Evolutionary conservation across 1,140 invertebrate species (phyloP).

Genomic region (Hypsibius dujardini): DNA sequence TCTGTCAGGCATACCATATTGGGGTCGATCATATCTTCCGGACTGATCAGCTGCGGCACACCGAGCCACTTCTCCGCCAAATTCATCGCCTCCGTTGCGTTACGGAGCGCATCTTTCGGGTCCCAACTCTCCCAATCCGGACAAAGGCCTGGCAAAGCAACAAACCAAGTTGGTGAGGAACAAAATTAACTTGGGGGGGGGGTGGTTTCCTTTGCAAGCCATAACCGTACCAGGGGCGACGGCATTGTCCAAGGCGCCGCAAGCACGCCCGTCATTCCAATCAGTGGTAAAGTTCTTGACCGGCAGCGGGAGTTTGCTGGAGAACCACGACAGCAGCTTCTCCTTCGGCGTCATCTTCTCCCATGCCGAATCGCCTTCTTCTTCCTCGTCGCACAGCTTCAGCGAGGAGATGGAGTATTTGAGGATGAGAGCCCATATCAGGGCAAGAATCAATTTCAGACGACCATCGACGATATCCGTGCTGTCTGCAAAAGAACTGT

Average conservation of each 20-base stretch:
- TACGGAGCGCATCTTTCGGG: constrained; percentile 62
- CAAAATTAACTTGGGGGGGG: constrained; percentile 15
- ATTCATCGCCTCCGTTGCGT: constrained; percentile 77
- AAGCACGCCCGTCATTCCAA: constrained; percentile 76
- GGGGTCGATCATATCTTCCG: constrained; percentile 78
- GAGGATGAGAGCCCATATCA: constrained; percentile 42
- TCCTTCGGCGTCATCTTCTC: constrained; percentile 57
- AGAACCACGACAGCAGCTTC: constrained; percentile 71
- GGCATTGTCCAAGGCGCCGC: constrained; percentile 75
- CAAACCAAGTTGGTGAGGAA: constrained; percentile 19
- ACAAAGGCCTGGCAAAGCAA: constrained; percentile 46
- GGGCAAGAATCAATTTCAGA: constrained; percentile 40
- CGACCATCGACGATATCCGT: constrained; percentile 39
- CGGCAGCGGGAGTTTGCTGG: constrained; percentile 58
- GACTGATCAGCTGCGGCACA: constrained; percentile 73
- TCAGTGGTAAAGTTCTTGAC: constrained; percentile 80
- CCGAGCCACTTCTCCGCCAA: constrained; percentile 75
- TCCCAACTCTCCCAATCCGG: constrained; percentile 79
- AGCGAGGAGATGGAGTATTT: constrained; percentile 42
- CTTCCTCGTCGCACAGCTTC: constrained; percentile 58
- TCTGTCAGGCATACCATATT: constrained; percentile 42
- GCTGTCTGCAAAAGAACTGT: constrained; percentile 34
- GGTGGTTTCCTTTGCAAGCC: neutral
- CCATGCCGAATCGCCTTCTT: constrained; percentile 29
- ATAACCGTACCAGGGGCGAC: constrained; percentile 48